Percentiles rank a stretch among this genome's conserved stretches.
phyloP scores from a whole-genome alignment of 2,888 invertebrate genomes.

The Netelia fuscicornis region DNA sequence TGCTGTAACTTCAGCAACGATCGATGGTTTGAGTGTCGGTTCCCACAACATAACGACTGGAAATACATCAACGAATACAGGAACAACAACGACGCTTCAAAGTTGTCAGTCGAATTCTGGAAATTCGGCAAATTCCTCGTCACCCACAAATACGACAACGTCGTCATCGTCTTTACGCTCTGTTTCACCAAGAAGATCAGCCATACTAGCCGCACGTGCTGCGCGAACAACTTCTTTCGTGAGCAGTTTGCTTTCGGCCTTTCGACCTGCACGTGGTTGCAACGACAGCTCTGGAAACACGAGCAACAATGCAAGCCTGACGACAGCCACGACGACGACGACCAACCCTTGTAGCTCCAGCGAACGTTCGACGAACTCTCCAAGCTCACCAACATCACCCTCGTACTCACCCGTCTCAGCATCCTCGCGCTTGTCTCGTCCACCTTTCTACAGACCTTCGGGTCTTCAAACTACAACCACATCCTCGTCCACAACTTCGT shows the following conservation, averaged over 20 bases:
- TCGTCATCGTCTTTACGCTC: slow-evolving; percentile 61
- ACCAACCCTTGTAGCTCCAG: slow-evolving; percentile 63
- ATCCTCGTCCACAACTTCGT: slow-evolving; percentile 66
- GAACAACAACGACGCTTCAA: slow-evolving; percentile 35
- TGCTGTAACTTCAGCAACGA: slow-evolving; percentile 39
- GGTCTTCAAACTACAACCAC: slow-evolving; percentile 50
- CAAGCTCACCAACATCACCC: slow-evolving; percentile 55
- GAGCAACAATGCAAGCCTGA: slow-evolving; percentile 71
- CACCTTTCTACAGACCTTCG: slow-evolving; percentile 64
- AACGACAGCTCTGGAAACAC: slow-evolving; percentile 74
- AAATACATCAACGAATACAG: slow-evolving; percentile 50
- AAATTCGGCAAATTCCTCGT: slow-evolving; percentile 22
- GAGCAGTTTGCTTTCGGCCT: slow-evolving; percentile 76
- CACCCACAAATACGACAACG: slow-evolving; percentile 44
- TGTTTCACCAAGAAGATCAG: slow-evolving; percentile 64
- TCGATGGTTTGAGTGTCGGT: slow-evolving; percentile 68
- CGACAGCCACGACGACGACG: slow-evolving; percentile 65
- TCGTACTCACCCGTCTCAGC: slow-evolving; percentile 58
- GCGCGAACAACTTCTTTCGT: slow-evolving; percentile 76
- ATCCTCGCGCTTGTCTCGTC: slow-evolving; percentile 59
- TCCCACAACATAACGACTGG: slow-evolving; percentile 65
- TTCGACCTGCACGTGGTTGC: slow-evolving; percentile 75
- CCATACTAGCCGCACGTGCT: slow-evolving; percentile 61
- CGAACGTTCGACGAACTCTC: slow-evolving; percentile 63
- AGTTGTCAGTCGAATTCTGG: slow-evolving; percentile 16